Conservation (phyloP, 2,797 vertebrate species). For the Synaphobranchus kaupii region DNA sequence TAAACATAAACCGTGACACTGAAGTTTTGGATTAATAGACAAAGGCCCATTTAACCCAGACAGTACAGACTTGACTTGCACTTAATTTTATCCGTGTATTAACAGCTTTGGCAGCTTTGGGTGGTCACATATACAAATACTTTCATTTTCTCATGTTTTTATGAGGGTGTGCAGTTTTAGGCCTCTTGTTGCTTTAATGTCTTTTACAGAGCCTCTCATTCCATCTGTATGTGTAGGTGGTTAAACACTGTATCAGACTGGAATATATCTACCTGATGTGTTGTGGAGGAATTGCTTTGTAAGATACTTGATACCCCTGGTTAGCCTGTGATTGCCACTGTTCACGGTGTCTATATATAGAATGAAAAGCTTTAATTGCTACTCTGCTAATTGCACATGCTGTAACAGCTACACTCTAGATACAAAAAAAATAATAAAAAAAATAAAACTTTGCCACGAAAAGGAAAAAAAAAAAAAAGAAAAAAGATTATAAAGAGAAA, state of each 20-base stretch:
- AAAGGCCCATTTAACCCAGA: not conserved
- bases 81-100: not conserved
- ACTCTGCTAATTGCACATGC: slow-evolving; percentile 66
- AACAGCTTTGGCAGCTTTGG: not conserved
- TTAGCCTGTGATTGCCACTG: slow-evolving; percentile 68
- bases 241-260: not conserved
- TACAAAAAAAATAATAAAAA: slow-evolving; percentile 63
- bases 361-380: slow-evolving; percentile 65
- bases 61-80: not conserved
- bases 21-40: not conserved
- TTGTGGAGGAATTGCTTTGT: slow-evolving; percentile 55
- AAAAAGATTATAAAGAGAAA: slow-evolving; percentile 66
- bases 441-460: slow-evolving; percentile 64
- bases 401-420: slow-evolving; percentile 58
- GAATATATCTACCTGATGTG: slow-evolving; percentile 17
- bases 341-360: slow-evolving; percentile 71
- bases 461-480: slow-evolving; percentile 60
- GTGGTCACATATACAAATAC: not conserved
- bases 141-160: not conserved
- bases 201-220: not conserved
- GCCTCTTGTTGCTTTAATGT: not conserved
- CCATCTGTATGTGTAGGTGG: not conserved
- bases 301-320: slow-evolving; percentile 64
- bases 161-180: not conserved
- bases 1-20: not conserved